Percentiles rank a stretch among this genome's conserved stretches.
These are phyloP conservation scores for Lasius fuliginosus DNA, from an alignment of 2,888 invertebrate species.

Conservation along the genomic window DNA sequence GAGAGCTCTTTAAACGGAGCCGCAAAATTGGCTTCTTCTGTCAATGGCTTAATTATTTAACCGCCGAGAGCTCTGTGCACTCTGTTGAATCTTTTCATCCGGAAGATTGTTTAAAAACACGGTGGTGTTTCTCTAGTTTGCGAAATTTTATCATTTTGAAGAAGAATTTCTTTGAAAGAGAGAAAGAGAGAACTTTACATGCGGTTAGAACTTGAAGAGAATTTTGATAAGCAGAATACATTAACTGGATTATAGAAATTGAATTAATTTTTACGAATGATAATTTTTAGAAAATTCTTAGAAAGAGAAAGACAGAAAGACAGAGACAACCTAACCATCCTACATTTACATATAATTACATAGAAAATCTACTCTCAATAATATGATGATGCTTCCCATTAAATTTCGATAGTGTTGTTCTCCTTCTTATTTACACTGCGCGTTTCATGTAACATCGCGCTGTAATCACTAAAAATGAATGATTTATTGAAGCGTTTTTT, in stretches of 20 bases:
- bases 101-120: background rate
- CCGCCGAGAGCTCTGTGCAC: background rate
- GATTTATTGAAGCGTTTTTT: background rate
- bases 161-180: background rate
- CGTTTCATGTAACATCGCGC: background rate
- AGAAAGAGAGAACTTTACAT: too few relatives aligned
- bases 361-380: background rate
- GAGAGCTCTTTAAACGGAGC: background rate
- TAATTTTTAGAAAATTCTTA: background rate
- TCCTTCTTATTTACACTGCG: background rate
- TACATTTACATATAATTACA: background rate
- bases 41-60: slow-evolving; percentile 30
- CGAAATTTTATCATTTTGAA: background rate
- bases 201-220: background rate
- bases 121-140: background rate
- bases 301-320: background rate
- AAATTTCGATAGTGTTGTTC: background rate
- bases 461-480: background rate
- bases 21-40: slow-evolving; percentile 10
- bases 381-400: background rate
- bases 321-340: background rate
- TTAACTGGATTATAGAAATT: background rate
- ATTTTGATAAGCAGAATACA: background rate
- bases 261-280: background rate
- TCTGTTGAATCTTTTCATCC: background rate